Percentiles rank a stretch among this genome's conserved stretches.
These are phyloP conservation scores for Mixornis gularis DNA, from an alignment of 2,113 vertebrate species.

Conservation along the genomic window DNA sequence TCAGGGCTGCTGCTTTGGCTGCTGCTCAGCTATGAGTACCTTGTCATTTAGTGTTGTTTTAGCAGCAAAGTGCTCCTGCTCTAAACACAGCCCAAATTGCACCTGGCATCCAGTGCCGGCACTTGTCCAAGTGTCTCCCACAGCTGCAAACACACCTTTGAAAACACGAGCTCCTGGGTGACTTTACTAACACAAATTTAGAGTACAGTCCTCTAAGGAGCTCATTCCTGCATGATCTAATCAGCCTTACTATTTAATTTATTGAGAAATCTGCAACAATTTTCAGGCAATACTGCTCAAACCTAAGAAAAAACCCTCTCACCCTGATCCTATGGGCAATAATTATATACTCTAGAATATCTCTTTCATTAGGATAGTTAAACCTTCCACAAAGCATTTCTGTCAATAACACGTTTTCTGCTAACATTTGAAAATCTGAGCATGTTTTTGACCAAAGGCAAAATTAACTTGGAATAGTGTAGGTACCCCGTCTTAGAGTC, in stretches of 20 bases:
- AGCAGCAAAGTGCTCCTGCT: not conserved
- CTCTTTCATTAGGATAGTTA: not conserved
- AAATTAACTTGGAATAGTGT: not conserved
- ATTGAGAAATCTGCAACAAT: not conserved
- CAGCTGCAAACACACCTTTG: not conserved
- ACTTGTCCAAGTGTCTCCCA: not conserved
- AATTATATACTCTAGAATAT: not conserved
- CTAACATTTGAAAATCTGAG: not conserved
- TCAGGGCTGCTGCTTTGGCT: not conserved
- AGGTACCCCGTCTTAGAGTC: not conserved
- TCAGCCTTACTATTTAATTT: not conserved
- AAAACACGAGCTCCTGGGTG: not conserved
- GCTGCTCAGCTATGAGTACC: not conserved
- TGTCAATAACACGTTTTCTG: not conserved
- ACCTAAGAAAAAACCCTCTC: not conserved
- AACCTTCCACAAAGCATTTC: not conserved
- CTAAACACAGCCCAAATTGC: not conserved
- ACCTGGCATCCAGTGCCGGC: not conserved
- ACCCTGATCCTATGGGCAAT: not conserved
- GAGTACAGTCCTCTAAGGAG: not conserved
- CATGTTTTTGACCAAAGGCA: not conserved
- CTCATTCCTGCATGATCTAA: not conserved
- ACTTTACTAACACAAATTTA: not conserved
- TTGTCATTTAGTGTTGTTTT: not conserved
- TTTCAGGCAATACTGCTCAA: not conserved